A percentile compares a stretch with the other conserved stretches of the same genome.
Conservation (phyloP, 1,140 invertebrate species). For the Contarinia nasturtii region DNA sequence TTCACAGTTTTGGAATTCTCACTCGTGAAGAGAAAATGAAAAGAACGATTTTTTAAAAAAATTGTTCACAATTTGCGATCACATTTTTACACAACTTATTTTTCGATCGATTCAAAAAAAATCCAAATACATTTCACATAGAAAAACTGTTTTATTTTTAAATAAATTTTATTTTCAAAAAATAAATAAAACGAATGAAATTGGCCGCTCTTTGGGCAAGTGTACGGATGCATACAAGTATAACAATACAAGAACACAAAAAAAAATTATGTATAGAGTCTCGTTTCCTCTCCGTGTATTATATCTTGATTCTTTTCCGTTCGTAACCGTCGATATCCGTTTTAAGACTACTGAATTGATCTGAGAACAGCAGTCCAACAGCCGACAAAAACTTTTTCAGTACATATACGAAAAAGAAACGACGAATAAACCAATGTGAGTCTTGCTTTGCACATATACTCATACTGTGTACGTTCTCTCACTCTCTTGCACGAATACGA, state of each 20-base stretch:
- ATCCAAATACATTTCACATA: too few relatives aligned
- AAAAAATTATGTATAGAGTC: neutral
- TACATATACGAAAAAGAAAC: neutral
- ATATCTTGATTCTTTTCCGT: neutral
- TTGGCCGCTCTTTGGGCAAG: neutral
- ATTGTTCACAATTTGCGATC: too few relatives aligned
- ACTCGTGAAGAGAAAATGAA: too few relatives aligned
- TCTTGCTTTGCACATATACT: too few relatives aligned
- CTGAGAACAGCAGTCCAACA: constrained; percentile 1
- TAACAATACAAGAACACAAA: neutral
- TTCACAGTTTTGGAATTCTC: too few relatives aligned
- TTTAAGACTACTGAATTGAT: constrained; percentile 3
- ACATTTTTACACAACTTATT: too few relatives aligned
- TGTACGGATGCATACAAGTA: neutral
- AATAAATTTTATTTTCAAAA: neutral
- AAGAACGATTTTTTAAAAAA: too few relatives aligned
- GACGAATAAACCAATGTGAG: too few relatives aligned
- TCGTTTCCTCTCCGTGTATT: neutral
- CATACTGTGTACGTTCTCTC: too few relatives aligned
- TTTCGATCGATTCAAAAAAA: too few relatives aligned
- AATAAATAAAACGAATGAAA: neutral
- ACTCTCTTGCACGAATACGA: too few relatives aligned
- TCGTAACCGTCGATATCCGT: constrained; percentile 2
- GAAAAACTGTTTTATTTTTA: too few relatives aligned
- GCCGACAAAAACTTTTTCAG: neutral